Evolutionary conservation across 2,113 vertebrate genomes (phyloP).

Genomic region (Psittacula cyanocephala): DNA sequence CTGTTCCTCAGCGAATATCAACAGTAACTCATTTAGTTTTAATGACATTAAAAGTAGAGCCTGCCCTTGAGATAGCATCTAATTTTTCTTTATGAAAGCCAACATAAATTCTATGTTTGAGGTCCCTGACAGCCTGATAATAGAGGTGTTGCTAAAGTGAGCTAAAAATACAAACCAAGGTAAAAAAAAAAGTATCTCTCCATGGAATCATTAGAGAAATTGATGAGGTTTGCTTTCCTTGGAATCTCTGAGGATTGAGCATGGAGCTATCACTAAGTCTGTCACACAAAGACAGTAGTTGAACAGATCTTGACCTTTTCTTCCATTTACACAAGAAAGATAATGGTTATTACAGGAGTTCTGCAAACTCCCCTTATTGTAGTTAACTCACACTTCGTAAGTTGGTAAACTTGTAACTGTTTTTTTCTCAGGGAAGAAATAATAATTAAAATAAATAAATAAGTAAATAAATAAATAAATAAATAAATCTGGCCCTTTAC

Average conservation of each 20-base stretch:
- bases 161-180: constrained; percentile 72
- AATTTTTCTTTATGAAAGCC: constrained; percentile 75
- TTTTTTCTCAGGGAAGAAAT: background rate
- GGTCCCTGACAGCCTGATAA: constrained; percentile 63
- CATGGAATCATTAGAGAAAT: constrained; percentile 74
- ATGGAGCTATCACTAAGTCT: background rate
- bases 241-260: constrained; percentile 45
- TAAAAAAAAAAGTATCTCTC: constrained; percentile 38
- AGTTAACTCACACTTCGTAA: background rate
- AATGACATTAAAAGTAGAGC: constrained; percentile 63
- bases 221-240: constrained; percentile 74
- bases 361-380: background rate
- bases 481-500: background rate
- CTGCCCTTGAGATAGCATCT: constrained; percentile 69
- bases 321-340: constrained; percentile 24
- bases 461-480: background rate
- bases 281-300: constrained; percentile 34
- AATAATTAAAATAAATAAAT: background rate
- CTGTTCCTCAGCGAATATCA: constrained; percentile 48
- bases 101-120: constrained; percentile 64
- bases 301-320: constrained; percentile 58
- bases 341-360: constrained; percentile 35
- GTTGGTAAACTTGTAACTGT: background rate
- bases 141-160: constrained; percentile 67
- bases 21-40: constrained; percentile 67